These are phyloP conservation scores for Dromiciops gliroides DNA, from an alignment of 2,113 vertebrate species.

Conservation along the genomic window DNA sequence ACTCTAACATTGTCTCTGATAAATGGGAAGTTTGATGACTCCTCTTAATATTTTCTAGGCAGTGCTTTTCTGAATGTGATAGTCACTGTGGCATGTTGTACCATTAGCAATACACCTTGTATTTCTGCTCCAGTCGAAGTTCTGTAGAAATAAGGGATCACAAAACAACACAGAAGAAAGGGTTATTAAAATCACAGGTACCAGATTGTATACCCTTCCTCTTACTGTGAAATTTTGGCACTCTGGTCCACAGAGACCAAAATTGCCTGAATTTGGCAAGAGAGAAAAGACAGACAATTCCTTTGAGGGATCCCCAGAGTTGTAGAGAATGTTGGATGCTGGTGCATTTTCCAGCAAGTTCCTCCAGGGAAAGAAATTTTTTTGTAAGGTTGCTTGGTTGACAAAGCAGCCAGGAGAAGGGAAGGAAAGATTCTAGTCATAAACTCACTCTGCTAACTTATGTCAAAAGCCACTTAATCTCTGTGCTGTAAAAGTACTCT, in stretches of 20 bases:
- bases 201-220: neutral
- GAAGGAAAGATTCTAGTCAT: neutral
- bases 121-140: neutral
- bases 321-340: neutral
- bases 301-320: neutral
- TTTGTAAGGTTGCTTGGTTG: neutral
- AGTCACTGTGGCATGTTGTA: neutral
- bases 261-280: neutral
- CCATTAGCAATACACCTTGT: neutral
- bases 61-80: neutral
- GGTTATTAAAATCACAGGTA: neutral
- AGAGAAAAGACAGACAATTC: neutral
- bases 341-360: neutral
- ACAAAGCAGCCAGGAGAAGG: neutral
- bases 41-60: neutral
- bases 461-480: slow-evolving; percentile 7
- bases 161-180: neutral
- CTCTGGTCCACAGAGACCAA: neutral
- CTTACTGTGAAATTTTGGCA: neutral
- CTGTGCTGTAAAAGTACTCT: neutral
- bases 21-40: neutral
- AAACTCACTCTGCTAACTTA: neutral
- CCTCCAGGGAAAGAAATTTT: neutral
- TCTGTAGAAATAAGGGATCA: neutral
- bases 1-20: neutral